These are phyloP conservation scores for Drosophila serrata DNA, from an alignment of 1,140 invertebrate species.

Conservation along the genomic window DNA sequence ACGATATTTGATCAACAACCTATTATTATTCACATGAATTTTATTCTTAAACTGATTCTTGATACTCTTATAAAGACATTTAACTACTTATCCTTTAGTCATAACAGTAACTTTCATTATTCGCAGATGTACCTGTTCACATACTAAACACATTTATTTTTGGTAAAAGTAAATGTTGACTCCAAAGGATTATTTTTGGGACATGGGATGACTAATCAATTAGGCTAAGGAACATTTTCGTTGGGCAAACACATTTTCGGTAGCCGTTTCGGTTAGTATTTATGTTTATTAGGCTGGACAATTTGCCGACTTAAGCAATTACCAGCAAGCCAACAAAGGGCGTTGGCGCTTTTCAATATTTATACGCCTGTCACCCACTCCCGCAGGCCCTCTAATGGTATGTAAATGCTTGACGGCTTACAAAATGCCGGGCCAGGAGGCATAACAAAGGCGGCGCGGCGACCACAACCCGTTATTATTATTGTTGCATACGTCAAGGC, in stretches of 20 bases:
- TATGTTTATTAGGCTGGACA: conserved; percentile 64
- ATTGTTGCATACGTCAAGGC: conserved; percentile 65
- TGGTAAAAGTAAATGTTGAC: background rate
- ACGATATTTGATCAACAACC: too few species aligned
- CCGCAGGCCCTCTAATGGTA: conserved; percentile 49
- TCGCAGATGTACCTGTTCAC: too few species aligned
- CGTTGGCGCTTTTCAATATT: conserved; percentile 68
- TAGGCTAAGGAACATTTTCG: conserved; percentile 2
- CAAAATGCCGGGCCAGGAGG: conserved; percentile 39
- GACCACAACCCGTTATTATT: conserved; percentile 65
- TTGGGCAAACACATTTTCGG: conserved; percentile 20
- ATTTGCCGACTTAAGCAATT: conserved; percentile 70
- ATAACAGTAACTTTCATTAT: too few species aligned
- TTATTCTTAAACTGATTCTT: too few species aligned
- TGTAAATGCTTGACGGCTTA: conserved; percentile 67
- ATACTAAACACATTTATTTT: too few species aligned
- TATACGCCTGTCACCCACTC: conserved; percentile 43
- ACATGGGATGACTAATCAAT: conserved; percentile 11
- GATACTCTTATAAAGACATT: too few species aligned
- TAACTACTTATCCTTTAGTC: too few species aligned
- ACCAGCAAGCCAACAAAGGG: conserved; percentile 52
- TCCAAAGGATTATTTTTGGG: background rate
- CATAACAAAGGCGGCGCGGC: conserved; percentile 51
- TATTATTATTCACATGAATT: too few species aligned
- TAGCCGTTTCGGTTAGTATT: conserved; percentile 29